These are phyloP conservation scores for Luperina nickerlii DNA, from an alignment of 2,888 invertebrate genomes.

Conservation along the genomic window DNA sequence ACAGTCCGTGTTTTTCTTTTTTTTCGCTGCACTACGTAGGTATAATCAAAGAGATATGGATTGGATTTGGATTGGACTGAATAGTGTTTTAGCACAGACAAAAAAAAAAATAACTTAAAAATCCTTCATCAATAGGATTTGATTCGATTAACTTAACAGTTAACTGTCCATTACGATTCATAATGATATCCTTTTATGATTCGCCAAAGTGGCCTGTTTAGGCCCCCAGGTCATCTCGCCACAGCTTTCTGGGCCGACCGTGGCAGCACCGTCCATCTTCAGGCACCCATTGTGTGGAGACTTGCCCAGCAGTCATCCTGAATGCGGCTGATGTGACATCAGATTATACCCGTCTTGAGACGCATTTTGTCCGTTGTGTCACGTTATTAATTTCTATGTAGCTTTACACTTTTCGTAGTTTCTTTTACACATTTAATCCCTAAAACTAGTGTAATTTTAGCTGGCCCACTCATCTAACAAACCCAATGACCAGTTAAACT, in stretches of 20 bases:
- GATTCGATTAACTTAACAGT: too few species aligned
- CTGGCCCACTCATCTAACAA: not conserved
- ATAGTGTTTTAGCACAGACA: too few species aligned
- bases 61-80: too few species aligned
- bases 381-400: not conserved
- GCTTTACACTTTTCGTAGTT: not conserved
- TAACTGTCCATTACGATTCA: too few species aligned
- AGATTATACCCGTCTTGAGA: not conserved
- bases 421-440: not conserved
- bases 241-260: not conserved
- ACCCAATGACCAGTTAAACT: not conserved
- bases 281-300: not conserved
- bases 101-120: too few species aligned
- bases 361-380: not conserved
- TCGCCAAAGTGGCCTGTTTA: too few species aligned
- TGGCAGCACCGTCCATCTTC: not conserved
- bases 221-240: not conserved
- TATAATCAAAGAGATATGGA: too few species aligned
- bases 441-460: not conserved
- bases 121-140: too few species aligned
- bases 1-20: too few species aligned
- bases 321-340: too few species aligned
- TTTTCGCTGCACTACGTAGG: too few species aligned
- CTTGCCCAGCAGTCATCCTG: not conserved
- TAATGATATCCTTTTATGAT: too few species aligned